Evolutionary conservation across 2,888 invertebrate genomes (phyloP).

Genomic region (Apocheima hispidaria): DNA sequence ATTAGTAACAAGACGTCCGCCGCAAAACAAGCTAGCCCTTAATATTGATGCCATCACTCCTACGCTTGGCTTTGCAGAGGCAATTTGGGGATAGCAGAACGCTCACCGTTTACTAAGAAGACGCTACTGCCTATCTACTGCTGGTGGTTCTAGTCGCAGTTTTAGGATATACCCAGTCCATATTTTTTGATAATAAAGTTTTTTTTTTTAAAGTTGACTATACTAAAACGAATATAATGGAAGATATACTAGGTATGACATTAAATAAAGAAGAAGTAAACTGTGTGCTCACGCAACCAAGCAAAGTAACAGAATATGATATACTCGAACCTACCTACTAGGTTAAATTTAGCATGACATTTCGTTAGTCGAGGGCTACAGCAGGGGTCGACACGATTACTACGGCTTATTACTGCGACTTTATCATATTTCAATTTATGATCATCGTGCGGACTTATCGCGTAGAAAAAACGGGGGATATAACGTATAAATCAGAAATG

Average conservation of each 20-base stretch:
- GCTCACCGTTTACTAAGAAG: no score
- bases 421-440: constrained; percentile 87
- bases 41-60: no score
- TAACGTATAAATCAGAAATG: constrained; percentile 79
- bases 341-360: constrained; percentile 51
- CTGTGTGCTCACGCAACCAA: constrained; percentile 12
- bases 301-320: constrained; percentile 31
- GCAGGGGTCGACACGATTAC: constrained; percentile 76
- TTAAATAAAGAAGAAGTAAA: constrained; percentile 8
- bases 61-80: no score
- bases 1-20: no score
- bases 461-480: constrained; percentile 81
- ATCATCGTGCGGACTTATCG: constrained; percentile 82
- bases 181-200: no score
- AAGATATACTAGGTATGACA: background rate
- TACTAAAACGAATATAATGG: background rate
- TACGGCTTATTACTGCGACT: constrained; percentile 79
- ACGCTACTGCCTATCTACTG: no score
- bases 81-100: no score
- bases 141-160: no score
- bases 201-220: no score
- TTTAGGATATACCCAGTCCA: no score
- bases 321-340: constrained; percentile 33
- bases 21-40: no score
- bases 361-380: constrained; percentile 59